phyloP scores from a whole-genome alignment of 2,888 invertebrate genomes.

The Acleris laterana region DNA sequence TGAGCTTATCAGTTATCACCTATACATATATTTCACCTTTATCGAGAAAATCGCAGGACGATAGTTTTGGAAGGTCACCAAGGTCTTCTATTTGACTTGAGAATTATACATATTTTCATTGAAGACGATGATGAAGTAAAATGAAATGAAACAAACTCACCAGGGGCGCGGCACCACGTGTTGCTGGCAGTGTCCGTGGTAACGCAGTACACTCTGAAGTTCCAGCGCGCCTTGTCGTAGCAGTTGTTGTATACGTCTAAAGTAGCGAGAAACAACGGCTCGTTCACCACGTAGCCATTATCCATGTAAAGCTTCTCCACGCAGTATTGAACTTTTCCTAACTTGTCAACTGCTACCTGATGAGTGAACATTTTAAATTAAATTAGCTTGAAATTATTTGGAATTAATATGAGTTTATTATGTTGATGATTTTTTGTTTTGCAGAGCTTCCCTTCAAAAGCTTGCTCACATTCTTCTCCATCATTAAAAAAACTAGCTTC shows the following conservation, averaged over 20 bases:
- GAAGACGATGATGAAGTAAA: too few relatives aligned
- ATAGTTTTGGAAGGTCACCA: too few relatives aligned
- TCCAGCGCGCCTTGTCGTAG: slow-evolving; percentile 54
- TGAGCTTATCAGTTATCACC: too few relatives aligned
- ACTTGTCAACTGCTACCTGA: slow-evolving; percentile 59
- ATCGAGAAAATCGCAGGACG: too few relatives aligned
- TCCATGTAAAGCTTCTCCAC: slow-evolving; percentile 77
- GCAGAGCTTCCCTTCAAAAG: too few relatives aligned
- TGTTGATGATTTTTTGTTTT: too few relatives aligned
- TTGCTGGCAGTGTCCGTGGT: slow-evolving; percentile 62
- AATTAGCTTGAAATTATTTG: background rate
- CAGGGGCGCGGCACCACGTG: slow-evolving; percentile 60
- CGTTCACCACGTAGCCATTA: slow-evolving; percentile 67
- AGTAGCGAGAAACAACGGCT: slow-evolving; percentile 44
- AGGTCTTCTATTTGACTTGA: too few relatives aligned
- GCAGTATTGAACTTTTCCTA: slow-evolving; percentile 79
- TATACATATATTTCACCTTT: too few relatives aligned
- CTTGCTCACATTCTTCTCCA: too few relatives aligned
- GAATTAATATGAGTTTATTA: too few relatives aligned
- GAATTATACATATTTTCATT: too few relatives aligned
- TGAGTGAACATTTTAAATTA: background rate
- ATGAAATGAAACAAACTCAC: slow-evolving; percentile 42
- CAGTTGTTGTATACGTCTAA: slow-evolving; percentile 48
- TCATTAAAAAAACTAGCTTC: too few relatives aligned
- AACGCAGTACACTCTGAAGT: slow-evolving; percentile 51